These are phyloP conservation scores for Reticulitermes speratus DNA, from an alignment of 1,140 invertebrate genomes.

Conservation along the genomic window DNA sequence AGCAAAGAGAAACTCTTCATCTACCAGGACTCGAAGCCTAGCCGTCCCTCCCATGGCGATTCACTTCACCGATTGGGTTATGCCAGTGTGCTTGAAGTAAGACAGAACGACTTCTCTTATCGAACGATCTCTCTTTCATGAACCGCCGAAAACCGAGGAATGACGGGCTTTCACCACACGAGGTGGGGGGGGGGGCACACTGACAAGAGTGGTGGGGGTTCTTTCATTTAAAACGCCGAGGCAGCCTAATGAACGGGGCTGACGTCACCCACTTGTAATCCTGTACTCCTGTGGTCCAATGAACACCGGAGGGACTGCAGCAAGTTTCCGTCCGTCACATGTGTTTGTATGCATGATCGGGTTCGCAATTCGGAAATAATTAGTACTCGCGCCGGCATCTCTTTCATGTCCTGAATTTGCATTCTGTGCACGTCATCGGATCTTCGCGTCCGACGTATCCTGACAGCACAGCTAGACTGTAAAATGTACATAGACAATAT, in stretches of 20 bases:
- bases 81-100: too few species aligned
- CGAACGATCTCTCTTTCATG: neutral
- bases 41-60: too few species aligned
- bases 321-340: neutral
- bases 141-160: neutral
- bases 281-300: neutral
- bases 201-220: neutral
- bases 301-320: neutral
- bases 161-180: neutral
- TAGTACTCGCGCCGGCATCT: neutral
- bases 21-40: too few species aligned
- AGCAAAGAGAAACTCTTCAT: too few species aligned
- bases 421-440: neutral
- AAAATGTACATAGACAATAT: neutral
- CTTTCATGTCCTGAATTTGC: conserved; percentile 18
- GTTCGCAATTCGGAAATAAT: conserved; percentile 12
- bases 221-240: neutral
- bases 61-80: too few species aligned
- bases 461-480: conserved; percentile 2
- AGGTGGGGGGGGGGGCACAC: neutral
- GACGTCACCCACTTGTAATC: conserved; percentile 14
- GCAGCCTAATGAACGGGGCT: conserved; percentile 12
- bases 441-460: neutral
- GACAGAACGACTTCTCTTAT: neutral
- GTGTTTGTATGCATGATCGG: conserved; percentile 3